A percentile compares a stretch with the other conserved stretches of the same genome.
Conservation (phyloP, 2,113 vertebrate genomes). For the Podiceps cristatus region DNA sequence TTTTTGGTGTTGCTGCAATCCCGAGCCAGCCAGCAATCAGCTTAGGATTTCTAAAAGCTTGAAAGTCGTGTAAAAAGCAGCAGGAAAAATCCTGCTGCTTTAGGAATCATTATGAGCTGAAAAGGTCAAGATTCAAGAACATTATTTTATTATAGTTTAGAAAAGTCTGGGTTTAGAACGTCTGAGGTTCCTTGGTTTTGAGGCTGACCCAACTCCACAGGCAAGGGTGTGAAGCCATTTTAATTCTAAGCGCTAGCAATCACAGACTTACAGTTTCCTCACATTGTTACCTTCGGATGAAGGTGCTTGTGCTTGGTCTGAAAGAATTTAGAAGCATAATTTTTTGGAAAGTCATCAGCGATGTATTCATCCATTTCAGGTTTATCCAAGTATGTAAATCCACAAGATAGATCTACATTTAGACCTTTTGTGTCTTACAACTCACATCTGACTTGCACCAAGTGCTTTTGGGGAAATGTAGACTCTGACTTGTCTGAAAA, state of each 20-base stretch:
- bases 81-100: constrained; percentile 41
- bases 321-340: background rate
- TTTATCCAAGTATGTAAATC: background rate
- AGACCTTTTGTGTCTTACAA: background rate
- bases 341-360: rapidly evolving
- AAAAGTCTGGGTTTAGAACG: background rate
- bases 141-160: background rate
- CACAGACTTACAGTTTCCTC: background rate
- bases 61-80: constrained; percentile 26
- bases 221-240: background rate
- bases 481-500: constrained; percentile 46
- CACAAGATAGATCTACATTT: background rate
- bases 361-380: background rate
- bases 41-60: constrained; percentile 4
- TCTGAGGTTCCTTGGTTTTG: background rate
- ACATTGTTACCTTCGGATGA: background rate
- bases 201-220: background rate
- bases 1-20: background rate
- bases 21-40: constrained; percentile 24
- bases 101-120: background rate
- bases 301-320: background rate
- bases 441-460: background rate
- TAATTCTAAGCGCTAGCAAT: background rate
- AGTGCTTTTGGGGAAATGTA: background rate
- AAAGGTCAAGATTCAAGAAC: constrained; percentile 41